Conservation (phyloP, 2,113 vertebrate species). For the mouse (Mus musculus) region GRCm39 chr15:94776501-94777000, state of each 20-base stretch:
- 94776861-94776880: not conserved
- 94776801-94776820: not conserved
- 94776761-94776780: not conserved
- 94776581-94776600: too few relatives aligned
- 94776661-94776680: too few relatives aligned
- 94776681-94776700: not conserved
- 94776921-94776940: not conserved
- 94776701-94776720: not conserved
- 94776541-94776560: too few relatives aligned
- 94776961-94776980: constrained; percentile 59
- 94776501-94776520: too few relatives aligned
- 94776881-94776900: constrained; percentile 50
- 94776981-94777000: constrained; percentile 71
- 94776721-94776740: not conserved
- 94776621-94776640: too few relatives aligned
- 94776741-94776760: constrained; percentile 31
- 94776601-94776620: too few relatives aligned
- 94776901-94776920: constrained; percentile 53
- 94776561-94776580: too few relatives aligned
- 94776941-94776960: constrained; percentile 56
- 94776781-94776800: not conserved
- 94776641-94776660: too few relatives aligned
- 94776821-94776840: constrained; percentile 1
- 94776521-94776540: too few relatives aligned
- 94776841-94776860: not conserved